Percentiles rank a stretch among this genome's conserved stretches.
phyloP scores from a whole-genome alignment of 2,888 invertebrate species.

The Dolichomitus sp. region DNA sequence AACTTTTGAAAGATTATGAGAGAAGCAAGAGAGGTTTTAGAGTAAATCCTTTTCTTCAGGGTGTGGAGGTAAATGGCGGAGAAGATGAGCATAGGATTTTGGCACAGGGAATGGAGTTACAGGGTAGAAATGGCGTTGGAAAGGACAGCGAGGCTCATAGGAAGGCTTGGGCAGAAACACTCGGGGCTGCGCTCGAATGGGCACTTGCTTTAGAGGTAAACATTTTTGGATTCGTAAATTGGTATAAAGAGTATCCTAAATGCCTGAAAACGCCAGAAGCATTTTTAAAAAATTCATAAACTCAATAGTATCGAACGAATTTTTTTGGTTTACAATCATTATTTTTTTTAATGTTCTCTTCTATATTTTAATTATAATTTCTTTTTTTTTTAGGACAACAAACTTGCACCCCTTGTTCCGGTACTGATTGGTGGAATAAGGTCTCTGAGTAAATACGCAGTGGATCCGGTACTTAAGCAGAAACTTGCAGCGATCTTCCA shows the following conservation, averaged over 20 bases:
- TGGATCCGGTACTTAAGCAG: conserved; percentile 87
- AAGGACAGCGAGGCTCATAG: conserved; percentile 96
- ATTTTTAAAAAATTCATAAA: neutral
- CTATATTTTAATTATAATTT: neutral
- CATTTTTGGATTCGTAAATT: neutral
- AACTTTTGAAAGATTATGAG: conserved; percentile 82
- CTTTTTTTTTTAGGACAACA: conserved; percentile 82
- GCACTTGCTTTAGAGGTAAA: conserved; percentile 88
- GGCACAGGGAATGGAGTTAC: conserved; percentile 79
- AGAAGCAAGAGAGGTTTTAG: conserved; percentile 82
- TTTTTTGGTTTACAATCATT: neutral
- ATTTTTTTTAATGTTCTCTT: neutral
- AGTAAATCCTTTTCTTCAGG: conserved; percentile 81
- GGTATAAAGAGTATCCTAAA: neutral
- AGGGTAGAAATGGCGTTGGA: conserved; percentile 87
- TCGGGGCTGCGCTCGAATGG: conserved; percentile 95
- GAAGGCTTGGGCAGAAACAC: conserved; percentile 94
- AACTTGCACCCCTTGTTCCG: conserved; percentile 88
- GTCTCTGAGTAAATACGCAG: conserved; percentile 88
- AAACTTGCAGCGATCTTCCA: conserved; percentile 88
- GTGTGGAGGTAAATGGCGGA: conserved; percentile 44
- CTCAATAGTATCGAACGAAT: neutral
- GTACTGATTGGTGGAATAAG: conserved; percentile 88
- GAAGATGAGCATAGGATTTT: conserved; percentile 50
- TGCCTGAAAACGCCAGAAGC: no score